Percentiles rank a stretch among this genome's conserved stretches.
These are phyloP conservation scores for Lycopodina hypogea DNA, from an alignment of 37 sponge, comb jelly and placozoan species.

Conservation along the genomic window DNA sequence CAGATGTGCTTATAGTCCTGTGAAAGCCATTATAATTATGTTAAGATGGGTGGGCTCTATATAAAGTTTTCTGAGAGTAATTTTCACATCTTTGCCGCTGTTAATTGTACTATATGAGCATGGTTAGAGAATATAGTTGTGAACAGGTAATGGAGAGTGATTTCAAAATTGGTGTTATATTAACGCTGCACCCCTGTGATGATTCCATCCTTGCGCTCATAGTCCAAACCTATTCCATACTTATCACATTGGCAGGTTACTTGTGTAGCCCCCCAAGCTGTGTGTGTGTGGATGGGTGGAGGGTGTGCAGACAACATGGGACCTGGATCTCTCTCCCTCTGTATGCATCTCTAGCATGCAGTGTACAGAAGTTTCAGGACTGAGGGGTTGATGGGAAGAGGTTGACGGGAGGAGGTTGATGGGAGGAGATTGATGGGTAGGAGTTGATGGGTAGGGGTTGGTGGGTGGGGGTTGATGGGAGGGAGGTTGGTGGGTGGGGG, in stretches of 20 bases:
- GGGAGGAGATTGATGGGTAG: too few species aligned
- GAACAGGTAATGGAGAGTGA: not conserved
- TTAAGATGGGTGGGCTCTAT: not conserved
- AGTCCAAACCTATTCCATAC: not conserved
- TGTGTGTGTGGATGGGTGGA: not conserved
- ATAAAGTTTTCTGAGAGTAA: too few species aligned
- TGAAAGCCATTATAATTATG: not conserved
- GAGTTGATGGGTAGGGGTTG: too few species aligned
- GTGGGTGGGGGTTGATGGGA: too few species aligned
- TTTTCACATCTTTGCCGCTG: too few species aligned
- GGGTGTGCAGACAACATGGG: constrained; percentile 12
- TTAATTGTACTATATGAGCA: too few species aligned
- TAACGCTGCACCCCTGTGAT: constrained; percentile 15
- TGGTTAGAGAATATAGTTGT: too few species aligned
- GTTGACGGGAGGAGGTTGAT: too few species aligned
- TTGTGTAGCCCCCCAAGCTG: not conserved
- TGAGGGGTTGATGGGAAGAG: too few species aligned
- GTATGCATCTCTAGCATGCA: too few species aligned
- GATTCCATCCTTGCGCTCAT: constrained; percentile 38
- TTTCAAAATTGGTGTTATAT: too few species aligned
- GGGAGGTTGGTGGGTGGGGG: too few species aligned
- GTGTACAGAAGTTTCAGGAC: not conserved
- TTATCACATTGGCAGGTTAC: not conserved
- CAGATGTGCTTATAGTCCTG: not conserved
- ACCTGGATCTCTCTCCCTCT: constrained; percentile 10